Percentiles rank a stretch among this genome's conserved stretches.
Conservation (phyloP, 2,797 vertebrate genomes). For the Graptemys geographica region DNA sequence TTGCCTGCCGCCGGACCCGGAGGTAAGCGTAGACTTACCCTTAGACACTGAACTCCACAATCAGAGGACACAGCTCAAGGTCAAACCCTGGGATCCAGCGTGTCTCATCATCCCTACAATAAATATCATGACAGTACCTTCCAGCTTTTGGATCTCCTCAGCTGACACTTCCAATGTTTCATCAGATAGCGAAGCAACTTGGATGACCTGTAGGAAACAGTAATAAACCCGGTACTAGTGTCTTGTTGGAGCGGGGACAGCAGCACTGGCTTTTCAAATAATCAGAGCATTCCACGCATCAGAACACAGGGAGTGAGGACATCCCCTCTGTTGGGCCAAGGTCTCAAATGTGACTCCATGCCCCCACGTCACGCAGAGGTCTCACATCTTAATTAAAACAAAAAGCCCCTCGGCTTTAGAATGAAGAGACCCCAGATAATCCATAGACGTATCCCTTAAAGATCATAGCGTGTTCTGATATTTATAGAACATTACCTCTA, state of each 20-base stretch:
- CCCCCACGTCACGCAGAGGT: background rate
- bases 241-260: background rate
- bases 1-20: no score
- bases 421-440: background rate
- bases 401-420: accelerated
- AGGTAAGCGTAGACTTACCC: no score
- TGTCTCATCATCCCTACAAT: background rate
- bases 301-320: background rate
- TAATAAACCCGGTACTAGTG: background rate
- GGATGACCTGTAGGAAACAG: constrained; percentile 86
- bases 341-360: background rate
- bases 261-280: background rate
- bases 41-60: background rate
- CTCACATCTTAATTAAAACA: background rate
- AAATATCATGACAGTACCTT: constrained; percentile 78
- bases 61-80: background rate
- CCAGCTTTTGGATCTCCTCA: constrained; percentile 79
- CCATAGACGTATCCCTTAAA: background rate
- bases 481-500: background rate
- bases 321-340: background rate
- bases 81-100: background rate
- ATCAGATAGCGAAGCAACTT: constrained; percentile 93
- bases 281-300: background rate
- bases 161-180: constrained; percentile 81
- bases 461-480: accelerated